Conservation (phyloP, 64 coral and sea anemone species). For the Catalaphyllia jardinei region DNA sequence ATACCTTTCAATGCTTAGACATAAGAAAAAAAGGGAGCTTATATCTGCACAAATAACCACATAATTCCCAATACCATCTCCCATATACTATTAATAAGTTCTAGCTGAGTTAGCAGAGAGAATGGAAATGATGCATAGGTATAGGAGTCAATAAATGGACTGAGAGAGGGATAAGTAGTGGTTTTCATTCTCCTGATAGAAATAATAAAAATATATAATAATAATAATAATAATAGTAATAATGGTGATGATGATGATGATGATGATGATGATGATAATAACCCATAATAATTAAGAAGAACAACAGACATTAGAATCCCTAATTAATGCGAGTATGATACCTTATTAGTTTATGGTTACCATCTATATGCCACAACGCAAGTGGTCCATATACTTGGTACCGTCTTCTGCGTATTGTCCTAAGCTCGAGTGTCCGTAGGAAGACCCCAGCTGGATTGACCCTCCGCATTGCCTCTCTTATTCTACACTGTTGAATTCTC, state of each 20-base stretch:
- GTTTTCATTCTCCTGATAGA: background rate
- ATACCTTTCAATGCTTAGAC: background rate
- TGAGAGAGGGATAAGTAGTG: background rate
- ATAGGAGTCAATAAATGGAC: background rate
- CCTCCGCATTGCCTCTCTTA: slow-evolving; percentile 52
- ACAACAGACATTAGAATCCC: background rate
- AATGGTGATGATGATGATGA: too few relatives aligned
- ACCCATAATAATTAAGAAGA: background rate
- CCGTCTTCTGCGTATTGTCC: slow-evolving; percentile 25
- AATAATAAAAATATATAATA: background rate
- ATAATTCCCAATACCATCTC: background rate
- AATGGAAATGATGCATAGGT: background rate
- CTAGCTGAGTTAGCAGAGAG: slow-evolving; percentile 1
- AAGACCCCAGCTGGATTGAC: slow-evolving; percentile 48
- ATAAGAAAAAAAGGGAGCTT: background rate
- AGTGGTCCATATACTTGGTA: slow-evolving; percentile 59
- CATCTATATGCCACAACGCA: slow-evolving; percentile 57
- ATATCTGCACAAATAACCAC: too few relatives aligned
- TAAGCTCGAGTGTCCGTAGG: slow-evolving; percentile 39
- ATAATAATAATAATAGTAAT: too few relatives aligned
- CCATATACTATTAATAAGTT: slow-evolving; percentile 11
- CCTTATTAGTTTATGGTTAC: slow-evolving; percentile 64
- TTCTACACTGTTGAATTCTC: slow-evolving; percentile 40
- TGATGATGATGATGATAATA: background rate
- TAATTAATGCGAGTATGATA: slow-evolving; percentile 16